Evolutionary conservation across 2,797 vertebrate genomes (phyloP), one percentile per base, ranked within the genome.

Genomic region (Esox masquinongy): DNA sequence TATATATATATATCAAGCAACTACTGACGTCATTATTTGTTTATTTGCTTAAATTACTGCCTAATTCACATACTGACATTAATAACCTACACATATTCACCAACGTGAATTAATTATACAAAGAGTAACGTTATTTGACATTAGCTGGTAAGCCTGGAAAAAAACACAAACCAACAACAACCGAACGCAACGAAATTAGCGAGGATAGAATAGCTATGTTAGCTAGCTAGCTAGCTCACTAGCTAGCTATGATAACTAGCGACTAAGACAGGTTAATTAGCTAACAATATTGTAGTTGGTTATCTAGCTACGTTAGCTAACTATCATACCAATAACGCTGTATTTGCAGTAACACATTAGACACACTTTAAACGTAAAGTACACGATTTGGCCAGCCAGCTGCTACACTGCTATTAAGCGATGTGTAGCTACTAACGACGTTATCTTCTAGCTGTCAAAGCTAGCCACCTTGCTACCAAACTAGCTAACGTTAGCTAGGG

Each of bases 401-500:
- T 63, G 24, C 24, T 24, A 15, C 8, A 64, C 24, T 29, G 24
- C 11, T 64, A n/a, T 1, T 59, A 34, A 31, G n/a, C 17, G 64
- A 31, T 67, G 64, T 29, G 1, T 34, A 19, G 16, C 64, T 16
- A 66, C 56, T 5, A 24, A 22, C 43, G 43, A 22, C 43, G 43
- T 47, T 11, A 47, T 4, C 3, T 47, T 16, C 63, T 66, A 17
- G 64, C 64, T 61, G n/a, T 61, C n/a, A 61, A 61, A 61, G 56
- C 3, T 61, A 61, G 22, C 56, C 56, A 61, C 56, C 22, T 67
- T 19, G 64, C 31, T 34, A 34, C 0, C 29, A 34, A 67, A 36
- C 64, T 19, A 67, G 64, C n/a, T 24, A 4, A 24, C 56, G 7
- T 8, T 19, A 24, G 56, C 88, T 92, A 91, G 81, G 88, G 90